A percentile compares a stretch with the other conserved stretches of the same genome.
phyloP scores from a whole-genome alignment of 1,140 invertebrate genomes.

The Ylistrum balloti region DNA sequence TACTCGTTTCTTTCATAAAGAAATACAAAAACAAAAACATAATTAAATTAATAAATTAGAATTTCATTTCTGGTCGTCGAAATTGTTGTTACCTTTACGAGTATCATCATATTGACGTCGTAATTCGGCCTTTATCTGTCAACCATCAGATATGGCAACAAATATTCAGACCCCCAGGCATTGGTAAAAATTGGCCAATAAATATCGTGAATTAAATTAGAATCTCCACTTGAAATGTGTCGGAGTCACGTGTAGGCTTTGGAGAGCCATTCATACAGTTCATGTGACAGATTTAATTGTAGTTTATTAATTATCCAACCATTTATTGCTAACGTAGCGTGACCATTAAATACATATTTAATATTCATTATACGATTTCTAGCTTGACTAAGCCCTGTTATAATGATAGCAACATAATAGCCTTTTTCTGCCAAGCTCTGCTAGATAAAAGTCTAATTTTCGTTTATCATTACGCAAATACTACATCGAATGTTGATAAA shows the following conservation, averaged over 20 bases:
- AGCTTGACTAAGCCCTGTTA: not conserved
- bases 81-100: not conserved
- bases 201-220: constrained; percentile 11
- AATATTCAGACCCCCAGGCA: not conserved
- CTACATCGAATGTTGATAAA: constrained; percentile 13
- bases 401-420: not conserved
- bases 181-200: not conserved
- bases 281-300: not conserved
- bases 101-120: not conserved
- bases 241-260: constrained; percentile 4
- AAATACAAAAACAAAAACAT: not conserved
- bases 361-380: constrained; percentile 2
- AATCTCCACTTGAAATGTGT: constrained; percentile 27
- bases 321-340: not conserved
- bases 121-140: not conserved
- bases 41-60: not conserved
- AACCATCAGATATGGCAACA: not conserved
- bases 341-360: constrained; percentile 25
- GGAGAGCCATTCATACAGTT: not conserved
- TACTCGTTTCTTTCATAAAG: too few relatives aligned
- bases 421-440: not conserved
- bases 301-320: constrained; percentile 13
- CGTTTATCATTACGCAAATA: constrained; percentile 17
- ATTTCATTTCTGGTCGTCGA: not conserved
- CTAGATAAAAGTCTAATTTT: constrained; percentile 22